phyloP scores from a whole-genome alignment of 1,140 invertebrate genomes.

The Apis cerana region DNA sequence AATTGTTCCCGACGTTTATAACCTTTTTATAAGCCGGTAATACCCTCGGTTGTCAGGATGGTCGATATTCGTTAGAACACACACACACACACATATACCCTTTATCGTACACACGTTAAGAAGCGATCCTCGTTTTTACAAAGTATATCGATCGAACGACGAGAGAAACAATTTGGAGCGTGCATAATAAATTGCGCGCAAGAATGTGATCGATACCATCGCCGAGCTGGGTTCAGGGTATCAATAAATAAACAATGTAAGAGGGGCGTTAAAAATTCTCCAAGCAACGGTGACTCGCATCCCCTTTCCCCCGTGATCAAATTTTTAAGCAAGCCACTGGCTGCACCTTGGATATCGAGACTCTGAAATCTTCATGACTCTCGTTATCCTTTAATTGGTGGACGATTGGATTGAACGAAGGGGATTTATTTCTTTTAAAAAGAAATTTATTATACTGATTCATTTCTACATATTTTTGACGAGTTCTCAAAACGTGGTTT shows the following conservation, averaged over 20 bases:
- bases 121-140: constrained; percentile 25
- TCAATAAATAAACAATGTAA: constrained; percentile 38
- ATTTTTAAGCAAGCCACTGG: not conserved
- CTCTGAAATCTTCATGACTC: not conserved
- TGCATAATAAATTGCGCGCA: constrained; percentile 28
- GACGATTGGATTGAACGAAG: too few species aligned
- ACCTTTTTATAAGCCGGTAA: constrained; percentile 21
- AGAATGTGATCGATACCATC: constrained; percentile 10
- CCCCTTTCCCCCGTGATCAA: not conserved
- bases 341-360: not conserved
- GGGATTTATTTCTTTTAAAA: too few species aligned
- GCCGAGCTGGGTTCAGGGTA: not conserved
- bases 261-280: constrained; percentile 6
- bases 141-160: constrained; percentile 3
- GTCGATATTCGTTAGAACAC: constrained; percentile 21
- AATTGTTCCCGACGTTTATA: constrained; percentile 31
- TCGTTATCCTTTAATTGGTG: not conserved
- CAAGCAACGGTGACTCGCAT: not conserved
- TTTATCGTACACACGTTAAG: not conserved
- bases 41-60: not conserved
- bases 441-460: too few species aligned
- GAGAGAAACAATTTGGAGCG: constrained; percentile 34
- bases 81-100: not conserved
- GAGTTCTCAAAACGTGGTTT: too few species aligned
- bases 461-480: too few species aligned